Percentiles rank a stretch among this genome's conserved stretches.
Evolutionary conservation across 1,140 invertebrate genomes (phyloP).

Genomic region (Aphidius ervi): DNA sequence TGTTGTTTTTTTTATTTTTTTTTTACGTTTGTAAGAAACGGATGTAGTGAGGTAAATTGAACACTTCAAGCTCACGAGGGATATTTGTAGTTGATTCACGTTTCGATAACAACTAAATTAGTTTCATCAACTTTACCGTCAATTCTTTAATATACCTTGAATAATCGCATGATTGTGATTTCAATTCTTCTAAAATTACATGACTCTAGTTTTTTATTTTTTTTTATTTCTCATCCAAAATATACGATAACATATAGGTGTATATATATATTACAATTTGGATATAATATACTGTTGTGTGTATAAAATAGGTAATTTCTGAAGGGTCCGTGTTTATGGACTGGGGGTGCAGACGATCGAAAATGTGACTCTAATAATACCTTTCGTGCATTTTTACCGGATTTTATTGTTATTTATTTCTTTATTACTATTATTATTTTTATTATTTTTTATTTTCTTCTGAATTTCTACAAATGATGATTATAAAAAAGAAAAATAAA

Average conservation of each 20-base stretch:
- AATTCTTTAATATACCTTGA: slow-evolving; percentile 11
- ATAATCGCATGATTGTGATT: slow-evolving; percentile 30
- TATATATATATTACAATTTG: no score
- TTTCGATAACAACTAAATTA: slow-evolving; percentile 33
- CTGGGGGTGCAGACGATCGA: not conserved
- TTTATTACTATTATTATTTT: slow-evolving; percentile 22
- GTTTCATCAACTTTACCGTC: slow-evolving; percentile 31
- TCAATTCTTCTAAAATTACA: slow-evolving; percentile 30
- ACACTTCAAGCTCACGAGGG: slow-evolving; percentile 26
- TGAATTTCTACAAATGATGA: no score
- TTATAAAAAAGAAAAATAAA: no score
- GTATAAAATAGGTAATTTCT: no score
- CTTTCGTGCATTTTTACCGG: slow-evolving; percentile 23
- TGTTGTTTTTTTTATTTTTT: not conserved
- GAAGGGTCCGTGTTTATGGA: no score
- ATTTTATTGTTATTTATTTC: no score
- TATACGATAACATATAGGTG: no score
- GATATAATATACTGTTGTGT: no score
- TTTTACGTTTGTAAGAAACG: slow-evolving; percentile 3
- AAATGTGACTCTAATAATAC: slow-evolving; percentile 19
- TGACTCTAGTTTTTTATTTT: slow-evolving; percentile 15
- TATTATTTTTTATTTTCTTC: not conserved
- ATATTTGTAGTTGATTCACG: slow-evolving; percentile 32
- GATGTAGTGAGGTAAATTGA: slow-evolving; percentile 20
- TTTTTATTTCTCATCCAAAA: slow-evolving; percentile 7